A percentile compares a stretch with the other conserved stretches of the same genome.
Conservation (phyloP, 1,140 invertebrate genomes). For the Apis cerana region DNA sequence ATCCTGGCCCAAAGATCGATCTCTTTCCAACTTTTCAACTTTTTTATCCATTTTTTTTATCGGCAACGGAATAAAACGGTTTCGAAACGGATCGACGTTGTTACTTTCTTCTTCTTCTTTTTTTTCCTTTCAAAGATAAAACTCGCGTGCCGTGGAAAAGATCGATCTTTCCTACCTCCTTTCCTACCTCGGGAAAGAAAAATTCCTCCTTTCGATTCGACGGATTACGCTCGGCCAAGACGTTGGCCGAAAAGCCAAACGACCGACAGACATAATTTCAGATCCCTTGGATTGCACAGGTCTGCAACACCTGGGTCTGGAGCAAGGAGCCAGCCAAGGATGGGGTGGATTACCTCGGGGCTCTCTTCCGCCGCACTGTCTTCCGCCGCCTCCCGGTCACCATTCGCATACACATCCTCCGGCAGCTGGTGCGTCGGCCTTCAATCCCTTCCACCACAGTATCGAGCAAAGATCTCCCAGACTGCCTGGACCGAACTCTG, state of each 20-base stretch:
- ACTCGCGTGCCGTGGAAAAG: too few species aligned
- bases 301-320: slow-evolving; percentile 77
- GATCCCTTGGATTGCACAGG: slow-evolving; percentile 73
- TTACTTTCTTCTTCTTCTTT: too few species aligned
- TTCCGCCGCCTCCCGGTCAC: slow-evolving; percentile 78
- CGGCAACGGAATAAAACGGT: too few species aligned
- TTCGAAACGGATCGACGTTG: not conserved
- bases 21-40: not conserved
- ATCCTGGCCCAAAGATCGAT: not conserved
- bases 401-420: slow-evolving; percentile 76
- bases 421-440: slow-evolving; percentile 76
- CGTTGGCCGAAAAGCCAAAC: slow-evolving; percentile 23
- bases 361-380: slow-evolving; percentile 77
- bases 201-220: not conserved
- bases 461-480: slow-evolving; percentile 79
- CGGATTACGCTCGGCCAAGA: too few species aligned
- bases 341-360: slow-evolving; percentile 78
- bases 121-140: not conserved
- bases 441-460: slow-evolving; percentile 79
- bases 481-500: slow-evolving; percentile 69
- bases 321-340: slow-evolving; percentile 76
- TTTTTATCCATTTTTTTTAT: not conserved
- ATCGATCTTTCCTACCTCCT: not conserved
- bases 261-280: slow-evolving; percentile 53
- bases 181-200: not conserved